Conservation (phyloP, 2,797 vertebrate genomes). For the Pampus argenteus region DNA sequence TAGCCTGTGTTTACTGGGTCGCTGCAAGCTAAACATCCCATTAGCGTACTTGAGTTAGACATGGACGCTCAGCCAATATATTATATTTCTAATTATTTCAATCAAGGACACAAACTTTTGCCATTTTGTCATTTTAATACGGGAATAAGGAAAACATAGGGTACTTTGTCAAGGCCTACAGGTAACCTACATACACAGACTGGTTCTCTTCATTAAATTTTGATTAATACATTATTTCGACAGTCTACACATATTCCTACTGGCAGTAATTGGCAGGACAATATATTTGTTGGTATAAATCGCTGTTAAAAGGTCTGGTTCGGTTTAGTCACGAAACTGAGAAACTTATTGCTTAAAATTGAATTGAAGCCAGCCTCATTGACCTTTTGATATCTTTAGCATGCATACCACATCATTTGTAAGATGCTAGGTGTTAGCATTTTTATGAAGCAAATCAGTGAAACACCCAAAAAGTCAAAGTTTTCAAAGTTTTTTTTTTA, state of each 20-base stretch:
- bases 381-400: not conserved
- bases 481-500: not conserved
- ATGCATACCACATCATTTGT: not conserved
- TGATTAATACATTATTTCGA: not conserved
- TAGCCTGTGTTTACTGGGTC: slow-evolving; percentile 34
- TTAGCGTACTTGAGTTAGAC: slow-evolving; percentile 38
- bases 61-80: not conserved
- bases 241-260: too few species aligned
- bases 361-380: not conserved
- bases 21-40: slow-evolving; percentile 47
- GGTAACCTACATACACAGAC: not conserved
- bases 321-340: too few species aligned
- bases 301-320: too few species aligned
- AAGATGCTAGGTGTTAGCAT: too few species aligned
- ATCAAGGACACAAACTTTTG: slow-evolving; percentile 16
- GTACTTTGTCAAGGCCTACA: not conserved
- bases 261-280: too few species aligned
- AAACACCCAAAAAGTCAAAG: not conserved
- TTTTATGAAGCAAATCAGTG: too few species aligned
- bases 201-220: not conserved
- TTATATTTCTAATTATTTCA: not conserved
- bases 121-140: too few species aligned
- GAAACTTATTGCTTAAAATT: too few species aligned
- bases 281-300: too few species aligned
- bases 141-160: slow-evolving; percentile 4